Conservation (phyloP, 1,140 invertebrate genomes). For the Papilio helenus region DNA sequence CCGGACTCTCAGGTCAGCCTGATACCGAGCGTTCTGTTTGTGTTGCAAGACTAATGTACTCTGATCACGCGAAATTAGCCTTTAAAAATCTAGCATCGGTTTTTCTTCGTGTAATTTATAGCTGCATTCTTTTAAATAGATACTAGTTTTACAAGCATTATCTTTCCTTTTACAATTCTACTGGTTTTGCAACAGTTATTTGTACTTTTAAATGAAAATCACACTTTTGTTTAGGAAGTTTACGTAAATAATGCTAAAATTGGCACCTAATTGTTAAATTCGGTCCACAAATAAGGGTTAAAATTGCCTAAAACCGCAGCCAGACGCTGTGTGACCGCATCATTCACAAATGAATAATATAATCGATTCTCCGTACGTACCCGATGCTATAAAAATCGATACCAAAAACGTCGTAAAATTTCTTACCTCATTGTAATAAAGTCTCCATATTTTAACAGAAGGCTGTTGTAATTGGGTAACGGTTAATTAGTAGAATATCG, state of each 20-base stretch:
- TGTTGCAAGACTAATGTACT: constrained; percentile 23
- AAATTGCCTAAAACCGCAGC: constrained; percentile 57
- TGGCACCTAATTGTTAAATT: constrained; percentile 37
- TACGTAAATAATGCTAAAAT: background rate
- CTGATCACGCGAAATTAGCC: constrained; percentile 28
- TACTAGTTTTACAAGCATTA: background rate
- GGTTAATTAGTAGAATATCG: constrained; percentile 33
- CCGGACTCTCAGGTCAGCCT: constrained; percentile 24
- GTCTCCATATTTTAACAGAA: constrained; percentile 36
- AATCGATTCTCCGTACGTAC: constrained; percentile 49
- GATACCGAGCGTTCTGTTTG: constrained; percentile 25
- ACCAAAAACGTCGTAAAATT: constrained; percentile 38
- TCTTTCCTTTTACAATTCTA: background rate
- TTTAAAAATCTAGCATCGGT: constrained; percentile 16
- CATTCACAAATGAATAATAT: constrained; percentile 56
- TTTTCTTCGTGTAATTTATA: constrained; percentile 25
- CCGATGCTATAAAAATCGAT: constrained; percentile 52
- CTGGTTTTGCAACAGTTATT: background rate
- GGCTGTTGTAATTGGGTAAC: constrained; percentile 31
- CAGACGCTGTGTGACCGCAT: constrained; percentile 52
- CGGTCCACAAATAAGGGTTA: constrained; percentile 47
- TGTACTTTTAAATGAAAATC: background rate
- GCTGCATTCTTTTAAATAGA: background rate
- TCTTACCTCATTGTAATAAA: constrained; percentile 19
- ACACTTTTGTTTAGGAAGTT: background rate